A percentile compares a stretch with the other conserved stretches of the same genome.
Conservation (phyloP, 2,113 vertebrate species). For the Colossoma macropomum region DNA sequence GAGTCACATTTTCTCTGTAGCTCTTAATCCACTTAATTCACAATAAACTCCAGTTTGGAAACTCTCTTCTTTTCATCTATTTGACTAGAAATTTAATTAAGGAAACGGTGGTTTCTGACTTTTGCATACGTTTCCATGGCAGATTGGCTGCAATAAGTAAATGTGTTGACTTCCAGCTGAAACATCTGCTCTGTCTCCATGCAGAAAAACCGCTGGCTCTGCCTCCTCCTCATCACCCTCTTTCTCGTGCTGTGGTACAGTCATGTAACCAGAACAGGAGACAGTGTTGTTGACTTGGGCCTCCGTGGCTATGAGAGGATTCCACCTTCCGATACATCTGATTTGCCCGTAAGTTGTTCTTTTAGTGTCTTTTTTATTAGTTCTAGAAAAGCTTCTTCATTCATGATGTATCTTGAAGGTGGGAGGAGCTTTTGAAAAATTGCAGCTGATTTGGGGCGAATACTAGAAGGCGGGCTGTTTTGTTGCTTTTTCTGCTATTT, state of each 20-base stretch:
- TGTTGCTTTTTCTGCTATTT: too few relatives aligned
- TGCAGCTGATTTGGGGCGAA: too few relatives aligned
- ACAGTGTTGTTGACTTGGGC: neutral
- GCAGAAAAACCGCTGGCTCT: slow-evolving; percentile 66
- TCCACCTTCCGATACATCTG: slow-evolving; percentile 8
- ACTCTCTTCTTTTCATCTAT: too few relatives aligned
- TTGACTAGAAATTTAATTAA: too few relatives aligned
- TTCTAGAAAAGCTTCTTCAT: neutral
- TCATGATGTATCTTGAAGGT: too few relatives aligned
- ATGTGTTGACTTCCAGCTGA: neutral
- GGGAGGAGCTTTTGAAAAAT: too few relatives aligned
- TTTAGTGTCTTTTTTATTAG: neutral
- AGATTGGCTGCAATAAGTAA: neutral
- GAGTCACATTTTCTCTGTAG: too few relatives aligned
- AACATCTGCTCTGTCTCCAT: neutral
- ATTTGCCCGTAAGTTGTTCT: slow-evolving; percentile 2
- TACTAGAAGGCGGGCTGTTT: too few relatives aligned
- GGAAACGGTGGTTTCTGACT: too few relatives aligned
- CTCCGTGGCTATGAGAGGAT: slow-evolving; percentile 71
- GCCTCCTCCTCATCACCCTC: slow-evolving; percentile 62
- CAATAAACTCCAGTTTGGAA: too few relatives aligned
- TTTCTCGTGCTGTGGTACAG: slow-evolving; percentile 70
- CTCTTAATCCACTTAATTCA: too few relatives aligned
- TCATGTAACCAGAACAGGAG: slow-evolving; percentile 54
- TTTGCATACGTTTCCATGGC: neutral